A percentile compares a stretch with the other conserved stretches of the same genome.
Evolutionary conservation across 2,888 invertebrate species (phyloP).

Genomic region (Andrena camellia): DNA sequence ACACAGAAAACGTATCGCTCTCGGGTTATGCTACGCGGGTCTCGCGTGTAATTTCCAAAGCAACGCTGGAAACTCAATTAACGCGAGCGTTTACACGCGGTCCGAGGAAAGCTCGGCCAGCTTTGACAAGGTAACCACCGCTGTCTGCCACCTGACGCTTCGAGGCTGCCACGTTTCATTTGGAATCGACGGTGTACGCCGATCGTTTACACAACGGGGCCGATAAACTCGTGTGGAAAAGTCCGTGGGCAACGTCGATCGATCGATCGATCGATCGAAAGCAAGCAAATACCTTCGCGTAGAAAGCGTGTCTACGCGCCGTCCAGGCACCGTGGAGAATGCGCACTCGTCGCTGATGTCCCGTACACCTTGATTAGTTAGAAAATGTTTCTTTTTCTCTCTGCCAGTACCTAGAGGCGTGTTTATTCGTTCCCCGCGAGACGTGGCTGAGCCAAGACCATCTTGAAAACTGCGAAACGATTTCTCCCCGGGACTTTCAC

Average conservation of each 20-base stretch:
- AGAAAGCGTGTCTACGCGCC: conserved; percentile 12
- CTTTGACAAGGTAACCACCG: conserved; percentile 12
- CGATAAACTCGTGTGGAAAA: conserved; percentile 17
- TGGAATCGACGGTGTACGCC: conserved; percentile 18
- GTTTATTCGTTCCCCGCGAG: background rate
- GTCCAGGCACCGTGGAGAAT: background rate
- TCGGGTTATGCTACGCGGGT: conserved; percentile 36
- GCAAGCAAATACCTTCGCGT: conserved; percentile 32
- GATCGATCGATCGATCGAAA: conserved; percentile 13
- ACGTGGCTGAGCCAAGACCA: conserved; percentile 27
- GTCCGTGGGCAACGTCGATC: background rate
- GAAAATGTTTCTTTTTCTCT: conserved; percentile 7
- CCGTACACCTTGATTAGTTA: conserved; percentile 18
- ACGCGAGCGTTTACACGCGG: conserved; percentile 49
- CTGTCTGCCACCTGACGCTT: background rate
- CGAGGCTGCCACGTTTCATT: conserved; percentile 19
- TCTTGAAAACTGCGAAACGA: conserved; percentile 50
- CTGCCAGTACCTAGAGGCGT: background rate
- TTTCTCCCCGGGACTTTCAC: conserved; percentile 67
- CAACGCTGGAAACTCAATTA: conserved; percentile 67
- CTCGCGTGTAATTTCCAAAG: conserved; percentile 57
- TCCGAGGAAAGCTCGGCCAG: background rate
- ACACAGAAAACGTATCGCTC: conserved; percentile 47
- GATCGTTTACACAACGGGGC: background rate
- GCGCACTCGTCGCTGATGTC: background rate